Conservation (phyloP, 2,888 invertebrate genomes). For the Enchytraeus crypticus region DNA sequence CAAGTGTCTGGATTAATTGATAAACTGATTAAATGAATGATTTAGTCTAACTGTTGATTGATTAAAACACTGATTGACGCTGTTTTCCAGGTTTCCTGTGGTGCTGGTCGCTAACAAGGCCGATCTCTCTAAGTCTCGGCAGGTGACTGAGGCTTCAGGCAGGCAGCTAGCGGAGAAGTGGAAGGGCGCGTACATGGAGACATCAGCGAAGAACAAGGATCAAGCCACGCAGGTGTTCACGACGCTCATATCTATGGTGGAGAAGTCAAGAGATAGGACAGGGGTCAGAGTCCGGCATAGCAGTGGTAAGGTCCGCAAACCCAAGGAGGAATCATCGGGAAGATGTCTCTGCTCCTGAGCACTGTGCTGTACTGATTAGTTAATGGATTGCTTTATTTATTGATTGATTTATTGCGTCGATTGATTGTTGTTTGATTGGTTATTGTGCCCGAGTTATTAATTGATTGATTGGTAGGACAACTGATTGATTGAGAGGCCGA, state of each 20-base stretch:
- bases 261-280: neutral
- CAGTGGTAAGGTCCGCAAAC: neutral
- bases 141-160: neutral
- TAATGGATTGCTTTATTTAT: neutral
- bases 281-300: conserved; percentile 1
- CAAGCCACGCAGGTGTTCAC: neutral
- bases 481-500: no score
- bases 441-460: no score
- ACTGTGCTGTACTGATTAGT: neutral
- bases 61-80: no score
- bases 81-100: neutral
- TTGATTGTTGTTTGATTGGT: no score
- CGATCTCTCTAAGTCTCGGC: neutral
- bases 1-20: neutral
- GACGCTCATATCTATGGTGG: neutral
- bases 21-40: neutral
- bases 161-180: neutral
- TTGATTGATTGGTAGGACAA: no score
- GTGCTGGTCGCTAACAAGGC: neutral
- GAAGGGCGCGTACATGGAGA: neutral
- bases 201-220: neutral
- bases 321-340: neutral
- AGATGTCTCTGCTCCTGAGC: neutral
- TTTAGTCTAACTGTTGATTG: neutral
- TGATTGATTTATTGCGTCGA: neutral